phyloP scores from a whole-genome alignment of 2,888 invertebrate genomes.

The Ophioninae sp. region DNA sequence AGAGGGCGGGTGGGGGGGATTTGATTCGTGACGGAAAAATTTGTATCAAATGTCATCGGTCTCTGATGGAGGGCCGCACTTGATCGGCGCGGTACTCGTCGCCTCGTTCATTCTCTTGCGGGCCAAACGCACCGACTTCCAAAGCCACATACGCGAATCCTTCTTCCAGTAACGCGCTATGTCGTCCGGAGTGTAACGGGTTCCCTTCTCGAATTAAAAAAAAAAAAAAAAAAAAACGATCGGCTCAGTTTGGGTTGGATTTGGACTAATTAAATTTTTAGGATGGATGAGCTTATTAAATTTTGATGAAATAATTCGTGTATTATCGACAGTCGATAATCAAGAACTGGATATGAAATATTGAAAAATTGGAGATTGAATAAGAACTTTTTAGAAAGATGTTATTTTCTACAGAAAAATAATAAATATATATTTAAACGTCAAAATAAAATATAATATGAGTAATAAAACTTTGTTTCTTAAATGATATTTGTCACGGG shows the following conservation, averaged over 20 bases:
- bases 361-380: too few relatives aligned
- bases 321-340: too few relatives aligned
- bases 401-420: too few relatives aligned
- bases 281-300: too few relatives aligned
- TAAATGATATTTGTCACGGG: too few relatives aligned
- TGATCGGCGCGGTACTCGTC: conserved; percentile 36
- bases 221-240: background rate
- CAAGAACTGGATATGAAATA: too few relatives aligned
- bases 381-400: too few relatives aligned
- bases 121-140: conserved; percentile 80
- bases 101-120: conserved; percentile 65
- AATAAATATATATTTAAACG: too few relatives aligned
- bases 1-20: too few relatives aligned
- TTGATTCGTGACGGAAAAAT: background rate
- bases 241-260: background rate
- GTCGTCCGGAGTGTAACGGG: conserved; percentile 83
- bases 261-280: background rate
- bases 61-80: conserved; percentile 7
- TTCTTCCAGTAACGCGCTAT: conserved; percentile 87
- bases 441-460: too few relatives aligned
- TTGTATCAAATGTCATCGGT: background rate
- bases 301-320: too few relatives aligned
- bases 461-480: too few relatives aligned
- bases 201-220: conserved; percentile 79
- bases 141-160: conserved; percentile 87